These are phyloP conservation scores for Trematomus loennbergii DNA, from an alignment of 2,113 vertebrate genomes.

Conservation along the genomic window DNA sequence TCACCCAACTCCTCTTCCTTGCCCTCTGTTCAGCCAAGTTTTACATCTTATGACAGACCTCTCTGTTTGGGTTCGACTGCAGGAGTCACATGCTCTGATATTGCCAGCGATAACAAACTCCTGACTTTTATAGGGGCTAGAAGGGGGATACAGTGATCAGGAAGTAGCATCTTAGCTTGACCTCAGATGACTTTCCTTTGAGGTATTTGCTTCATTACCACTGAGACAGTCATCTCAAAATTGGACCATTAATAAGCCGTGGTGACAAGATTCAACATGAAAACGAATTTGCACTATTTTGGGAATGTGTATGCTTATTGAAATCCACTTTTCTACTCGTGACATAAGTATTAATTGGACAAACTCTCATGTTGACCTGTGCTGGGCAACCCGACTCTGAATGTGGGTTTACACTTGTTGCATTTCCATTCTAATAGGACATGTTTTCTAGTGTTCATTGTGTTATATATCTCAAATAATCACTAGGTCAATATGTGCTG, in stretches of 20 bases:
- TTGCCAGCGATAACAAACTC: slow-evolving; percentile 23
- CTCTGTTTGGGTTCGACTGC: not conserved
- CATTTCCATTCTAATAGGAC: not conserved
- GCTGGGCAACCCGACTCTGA: not conserved
- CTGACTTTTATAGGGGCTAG: not conserved
- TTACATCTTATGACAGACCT: slow-evolving; percentile 47
- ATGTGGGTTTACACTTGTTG: not conserved
- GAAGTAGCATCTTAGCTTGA: not conserved
- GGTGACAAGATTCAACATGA: not conserved
- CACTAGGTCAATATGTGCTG: not conserved
- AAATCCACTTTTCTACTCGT: not conserved
- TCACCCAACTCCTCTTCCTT: slow-evolving; percentile 47
- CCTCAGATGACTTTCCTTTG: not conserved
- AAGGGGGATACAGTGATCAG: not conserved
- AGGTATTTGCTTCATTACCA: not conserved
- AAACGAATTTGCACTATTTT: not conserved
- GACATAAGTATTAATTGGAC: not conserved
- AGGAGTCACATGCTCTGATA: slow-evolving; percentile 44
- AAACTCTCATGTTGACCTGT: not conserved
- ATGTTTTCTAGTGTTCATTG: not conserved
- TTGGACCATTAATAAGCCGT: not conserved
- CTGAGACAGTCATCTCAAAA: not conserved
- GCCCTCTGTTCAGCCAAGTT: slow-evolving; percentile 5
- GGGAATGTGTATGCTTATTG: not conserved
- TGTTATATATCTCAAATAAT: not conserved